Evolutionary conservation across 2,113 vertebrate genomes (phyloP).

Genomic region (Podocnemis expansa): DNA sequence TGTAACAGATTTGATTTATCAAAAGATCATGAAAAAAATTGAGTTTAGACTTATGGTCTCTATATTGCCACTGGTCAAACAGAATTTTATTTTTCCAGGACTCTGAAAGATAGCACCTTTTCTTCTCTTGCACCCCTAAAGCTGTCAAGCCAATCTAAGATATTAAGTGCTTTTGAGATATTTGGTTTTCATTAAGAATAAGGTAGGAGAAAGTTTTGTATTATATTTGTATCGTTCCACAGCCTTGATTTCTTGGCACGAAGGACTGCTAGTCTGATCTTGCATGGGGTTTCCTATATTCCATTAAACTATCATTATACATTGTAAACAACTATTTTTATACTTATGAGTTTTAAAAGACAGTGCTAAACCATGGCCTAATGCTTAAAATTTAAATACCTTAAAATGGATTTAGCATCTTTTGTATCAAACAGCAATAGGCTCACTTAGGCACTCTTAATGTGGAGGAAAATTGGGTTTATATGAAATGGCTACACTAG

Average conservation of each 20-base stretch:
- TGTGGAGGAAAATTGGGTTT: constrained; percentile 57
- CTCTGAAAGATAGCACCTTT: constrained; percentile 55
- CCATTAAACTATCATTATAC: background rate
- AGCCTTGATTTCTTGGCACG: background rate
- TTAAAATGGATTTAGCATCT: constrained; percentile 58
- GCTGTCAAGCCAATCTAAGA: background rate
- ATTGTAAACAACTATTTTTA: background rate
- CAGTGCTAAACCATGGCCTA: constrained; percentile 24
- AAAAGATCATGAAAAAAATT: constrained; percentile 61
- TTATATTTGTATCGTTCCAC: background rate
- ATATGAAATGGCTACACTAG: constrained; percentile 65
- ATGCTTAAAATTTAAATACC: constrained; percentile 60
- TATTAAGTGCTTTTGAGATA: background rate
- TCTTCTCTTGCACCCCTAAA: constrained; percentile 41
- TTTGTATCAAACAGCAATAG: constrained; percentile 67
- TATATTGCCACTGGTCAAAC: constrained; percentile 39
- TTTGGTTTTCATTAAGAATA: constrained; percentile 22
- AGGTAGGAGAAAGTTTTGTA: background rate
- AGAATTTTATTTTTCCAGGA: constrained; percentile 36
- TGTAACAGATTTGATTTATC: constrained; percentile 59
- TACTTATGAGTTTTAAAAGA: too few species aligned
- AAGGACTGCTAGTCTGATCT: background rate
- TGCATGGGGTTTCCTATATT: background rate
- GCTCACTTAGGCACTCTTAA: constrained; percentile 61
- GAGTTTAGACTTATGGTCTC: constrained; percentile 62